Evolutionary conservation across 2,888 invertebrate genomes (phyloP), one percentile per base, ranked within the genome.

Genomic region (Macropis europaea): DNA sequence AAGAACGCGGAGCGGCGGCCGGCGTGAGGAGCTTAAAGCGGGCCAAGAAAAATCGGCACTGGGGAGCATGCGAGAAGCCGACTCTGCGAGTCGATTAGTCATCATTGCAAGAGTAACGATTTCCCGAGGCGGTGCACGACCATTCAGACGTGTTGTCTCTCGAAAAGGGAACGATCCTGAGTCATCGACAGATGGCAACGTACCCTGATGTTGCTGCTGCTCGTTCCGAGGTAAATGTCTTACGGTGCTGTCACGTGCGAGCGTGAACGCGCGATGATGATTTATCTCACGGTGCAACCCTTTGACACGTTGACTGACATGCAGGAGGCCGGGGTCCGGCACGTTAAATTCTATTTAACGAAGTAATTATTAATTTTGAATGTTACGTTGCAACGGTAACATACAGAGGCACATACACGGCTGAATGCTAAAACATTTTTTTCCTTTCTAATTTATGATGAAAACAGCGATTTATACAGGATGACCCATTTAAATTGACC

Each of bases 161-260:
- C 36, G 53, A 53, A 79, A 77, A 71, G 74, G 67, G 50, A 76
- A 54, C 47, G 70, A 67, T 70, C 48, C 67, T 81, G 79, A 80
- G 67, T 80, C 79, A 80, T 77, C 75, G 48, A 67, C 56, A 63
- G 60, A 70, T 68, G 73, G 47, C 76, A 72, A 72, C 47, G 80
- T 72, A 76, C 72, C 43, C 34, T 19, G 30, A 47, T 47, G 53
- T 70, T 43, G 50, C 34, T 50, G n/a, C n/a, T 54, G 42, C 24
- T 54, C 30, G 57, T 54, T 61, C 30, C 15, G n/a, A 57, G 64
- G 56, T 56, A 52, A 53, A 61, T 61, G 47, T 66, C 64, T 57
- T 15, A 52, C 52, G 17, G 43, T 53, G 15, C 6, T 34, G 63
- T 71, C 61, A 54, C 68, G 67, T 67, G 59, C 17, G 24, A 36